Percentiles rank a stretch among this genome's conserved stretches.
Evolutionary conservation across 2,888 invertebrate species (phyloP).

Genomic region (Synanthedon tipuliformis): DNA sequence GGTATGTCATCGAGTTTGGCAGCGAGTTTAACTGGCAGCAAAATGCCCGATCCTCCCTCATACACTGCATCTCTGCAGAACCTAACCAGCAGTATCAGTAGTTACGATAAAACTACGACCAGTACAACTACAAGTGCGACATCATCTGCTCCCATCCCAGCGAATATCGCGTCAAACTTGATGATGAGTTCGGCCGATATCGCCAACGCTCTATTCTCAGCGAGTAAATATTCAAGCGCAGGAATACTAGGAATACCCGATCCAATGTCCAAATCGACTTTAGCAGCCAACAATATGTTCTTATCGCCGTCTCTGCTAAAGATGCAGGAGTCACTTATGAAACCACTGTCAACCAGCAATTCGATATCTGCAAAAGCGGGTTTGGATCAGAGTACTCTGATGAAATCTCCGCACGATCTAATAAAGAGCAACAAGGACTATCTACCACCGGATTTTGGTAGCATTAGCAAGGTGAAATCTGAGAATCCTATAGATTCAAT

Average conservation of each 20-base stretch:
- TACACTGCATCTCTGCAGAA: slow-evolving; percentile 59
- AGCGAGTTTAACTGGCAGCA: slow-evolving; percentile 49
- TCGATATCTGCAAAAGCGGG: slow-evolving; percentile 60
- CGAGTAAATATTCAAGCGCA: slow-evolving; percentile 73
- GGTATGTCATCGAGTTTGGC: slow-evolving; percentile 52
- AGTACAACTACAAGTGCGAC: slow-evolving; percentile 62
- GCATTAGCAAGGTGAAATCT: slow-evolving; percentile 60
- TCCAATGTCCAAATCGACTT: slow-evolving; percentile 79
- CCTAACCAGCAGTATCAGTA: slow-evolving; percentile 47
- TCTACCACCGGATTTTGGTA: slow-evolving; percentile 66
- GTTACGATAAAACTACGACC: slow-evolving; percentile 55
- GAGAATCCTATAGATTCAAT: slow-evolving; percentile 53
- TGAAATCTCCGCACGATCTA: slow-evolving; percentile 59
- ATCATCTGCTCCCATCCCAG: slow-evolving; percentile 54
- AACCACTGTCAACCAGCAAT: slow-evolving; percentile 71
- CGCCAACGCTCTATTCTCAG: slow-evolving; percentile 75
- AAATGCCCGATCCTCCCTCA: slow-evolving; percentile 58
- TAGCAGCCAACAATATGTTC: slow-evolving; percentile 84
- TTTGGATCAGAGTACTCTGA: slow-evolving; percentile 49
- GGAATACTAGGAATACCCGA: slow-evolving; percentile 77
- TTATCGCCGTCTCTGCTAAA: slow-evolving; percentile 79
- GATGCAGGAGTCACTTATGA: slow-evolving; percentile 75
- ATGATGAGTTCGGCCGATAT: slow-evolving; percentile 75
- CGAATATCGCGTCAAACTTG: slow-evolving; percentile 70
- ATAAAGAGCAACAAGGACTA: slow-evolving; percentile 59